phyloP scores from a whole-genome alignment of 2,888 invertebrate genomes.

The Anthrax anthrax region DNA sequence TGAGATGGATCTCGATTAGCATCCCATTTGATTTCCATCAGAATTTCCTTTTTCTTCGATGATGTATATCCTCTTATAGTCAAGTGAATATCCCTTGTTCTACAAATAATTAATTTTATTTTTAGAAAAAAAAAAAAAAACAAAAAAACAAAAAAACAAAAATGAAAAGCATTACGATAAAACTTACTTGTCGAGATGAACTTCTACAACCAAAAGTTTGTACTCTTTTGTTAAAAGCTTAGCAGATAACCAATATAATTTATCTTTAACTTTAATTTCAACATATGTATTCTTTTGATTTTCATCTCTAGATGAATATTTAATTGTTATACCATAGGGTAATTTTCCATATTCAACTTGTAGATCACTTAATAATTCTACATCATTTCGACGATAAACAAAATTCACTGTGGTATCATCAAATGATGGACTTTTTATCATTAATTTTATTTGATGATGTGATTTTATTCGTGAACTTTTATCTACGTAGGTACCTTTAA shows the following conservation, averaged over 20 bases:
- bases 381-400: slow-evolving; percentile 52
- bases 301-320: slow-evolving; percentile 45
- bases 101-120: neutral
- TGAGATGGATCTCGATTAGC: slow-evolving; percentile 70
- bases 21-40: slow-evolving; percentile 69
- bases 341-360: slow-evolving; percentile 47
- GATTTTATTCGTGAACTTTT: slow-evolving; percentile 49
- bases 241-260: slow-evolving; percentile 51
- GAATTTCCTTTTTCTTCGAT: slow-evolving; percentile 46
- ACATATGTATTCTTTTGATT: slow-evolving; percentile 48
- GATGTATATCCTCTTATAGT: slow-evolving; percentile 47
- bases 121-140: neutral
- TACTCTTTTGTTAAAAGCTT: slow-evolving; percentile 50
- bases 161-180: neutral
- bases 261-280: slow-evolving; percentile 50
- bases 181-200: slow-evolving; percentile 68
- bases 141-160: neutral
- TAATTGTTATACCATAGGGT: slow-evolving; percentile 50
- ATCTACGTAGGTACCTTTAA: slow-evolving; percentile 61
- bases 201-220: slow-evolving; percentile 49
- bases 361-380: slow-evolving; percentile 50
- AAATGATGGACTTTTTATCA: slow-evolving; percentile 59
- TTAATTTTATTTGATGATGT: slow-evolving; percentile 52
- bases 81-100: slow-evolving; percentile 52
- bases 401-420: slow-evolving; percentile 50